These are phyloP conservation scores for Chromis chromis DNA, from an alignment of 2,797 vertebrate genomes.

Conservation along the genomic window DNA sequence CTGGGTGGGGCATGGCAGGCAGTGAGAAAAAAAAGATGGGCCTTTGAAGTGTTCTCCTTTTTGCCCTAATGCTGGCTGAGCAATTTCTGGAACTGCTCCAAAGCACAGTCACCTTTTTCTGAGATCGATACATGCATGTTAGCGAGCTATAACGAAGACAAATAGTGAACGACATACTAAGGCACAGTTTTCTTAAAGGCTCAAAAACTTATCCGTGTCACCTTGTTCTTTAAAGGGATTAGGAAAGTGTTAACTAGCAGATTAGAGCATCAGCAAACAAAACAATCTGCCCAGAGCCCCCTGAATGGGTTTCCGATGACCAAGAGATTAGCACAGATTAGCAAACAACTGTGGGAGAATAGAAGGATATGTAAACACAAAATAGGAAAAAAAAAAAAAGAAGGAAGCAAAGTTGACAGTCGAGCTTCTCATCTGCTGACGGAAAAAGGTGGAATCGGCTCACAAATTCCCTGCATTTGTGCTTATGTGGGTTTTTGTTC, in stretches of 20 bases:
- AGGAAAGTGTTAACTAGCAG: constrained; percentile 36
- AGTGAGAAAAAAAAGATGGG: constrained; percentile 28
- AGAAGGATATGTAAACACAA: constrained; percentile 6
- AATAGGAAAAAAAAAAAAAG: not conserved
- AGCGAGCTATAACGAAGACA: not conserved
- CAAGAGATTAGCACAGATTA: constrained; percentile 36
- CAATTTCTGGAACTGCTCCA: constrained; percentile 41
- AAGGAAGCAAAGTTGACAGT: constrained; percentile 19
- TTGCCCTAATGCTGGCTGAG: constrained; percentile 43
- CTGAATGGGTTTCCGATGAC: constrained; percentile 42
- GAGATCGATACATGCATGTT: constrained; percentile 34
- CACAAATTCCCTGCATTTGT: constrained; percentile 59
- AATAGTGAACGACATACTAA: constrained; percentile 1
- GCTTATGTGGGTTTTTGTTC: constrained; percentile 45
- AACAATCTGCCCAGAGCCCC: constrained; percentile 32
- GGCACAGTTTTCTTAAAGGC: not conserved
- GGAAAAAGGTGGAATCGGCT: constrained; percentile 80
- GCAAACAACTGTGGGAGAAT: constrained; percentile 15
- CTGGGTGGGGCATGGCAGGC: constrained; percentile 63
- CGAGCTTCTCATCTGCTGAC: constrained; percentile 24
- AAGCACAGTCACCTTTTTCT: constrained; percentile 76
- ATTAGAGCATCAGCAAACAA: constrained; percentile 45
- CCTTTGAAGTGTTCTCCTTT: constrained; percentile 45
- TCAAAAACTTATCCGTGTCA: not conserved
- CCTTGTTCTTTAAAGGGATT: constrained; percentile 30